Percentiles rank a stretch among this genome's conserved stretches.
Conservation (phyloP, 2,797 vertebrate genomes). For the Anableps anableps region DNA sequence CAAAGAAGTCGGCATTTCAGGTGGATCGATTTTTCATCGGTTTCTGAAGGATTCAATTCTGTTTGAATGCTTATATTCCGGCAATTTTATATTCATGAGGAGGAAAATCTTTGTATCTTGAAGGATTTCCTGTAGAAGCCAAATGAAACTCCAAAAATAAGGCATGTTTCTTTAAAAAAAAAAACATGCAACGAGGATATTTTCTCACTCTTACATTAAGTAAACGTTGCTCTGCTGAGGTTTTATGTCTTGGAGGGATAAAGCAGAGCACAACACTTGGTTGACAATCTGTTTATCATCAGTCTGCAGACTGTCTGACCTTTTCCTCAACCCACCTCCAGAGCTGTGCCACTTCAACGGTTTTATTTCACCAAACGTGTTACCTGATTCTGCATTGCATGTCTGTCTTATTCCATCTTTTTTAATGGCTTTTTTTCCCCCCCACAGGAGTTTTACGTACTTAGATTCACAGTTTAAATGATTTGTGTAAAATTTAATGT, state of each 20-base stretch:
- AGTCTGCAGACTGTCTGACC: slow-evolving; percentile 14
- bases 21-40: slow-evolving; percentile 43
- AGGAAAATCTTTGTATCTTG: neutral
- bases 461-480: neutral
- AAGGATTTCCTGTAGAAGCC: neutral
- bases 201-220: neutral
- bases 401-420: neutral
- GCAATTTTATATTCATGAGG: neutral
- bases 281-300: neutral
- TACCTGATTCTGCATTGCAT: neutral
- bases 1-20: slow-evolving; percentile 93
- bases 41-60: neutral
- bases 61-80: neutral
- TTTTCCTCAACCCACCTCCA: slow-evolving; percentile 5
- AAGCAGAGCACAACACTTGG: slow-evolving; percentile 10
- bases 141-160: neutral
- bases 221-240: neutral
- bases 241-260: slow-evolving; percentile 6
- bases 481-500: neutral
- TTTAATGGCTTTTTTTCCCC: neutral
- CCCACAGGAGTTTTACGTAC: neutral
- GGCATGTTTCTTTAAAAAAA: neutral
- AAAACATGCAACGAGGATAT: neutral
- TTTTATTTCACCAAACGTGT: neutral
- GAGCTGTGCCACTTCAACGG: neutral